A percentile compares a stretch with the other conserved stretches of the same genome.
Conservation (phyloP, 92 coral and sea anemone genomes). For the Porites rus region DNA sequence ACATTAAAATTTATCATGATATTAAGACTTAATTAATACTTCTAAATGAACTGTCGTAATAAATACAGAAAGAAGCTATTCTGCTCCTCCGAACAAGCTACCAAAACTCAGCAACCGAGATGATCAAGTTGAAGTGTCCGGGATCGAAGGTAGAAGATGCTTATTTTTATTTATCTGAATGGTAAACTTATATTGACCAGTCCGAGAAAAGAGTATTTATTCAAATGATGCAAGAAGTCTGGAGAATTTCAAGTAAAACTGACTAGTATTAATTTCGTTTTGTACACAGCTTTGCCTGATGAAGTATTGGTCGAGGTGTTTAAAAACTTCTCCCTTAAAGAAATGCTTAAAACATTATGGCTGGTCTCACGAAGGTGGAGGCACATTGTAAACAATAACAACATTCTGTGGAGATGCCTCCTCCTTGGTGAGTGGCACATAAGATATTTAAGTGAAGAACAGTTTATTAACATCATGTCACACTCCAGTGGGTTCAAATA, state of each 20-base stretch:
- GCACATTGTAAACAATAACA: conserved; percentile 50
- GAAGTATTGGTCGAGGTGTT: conserved; percentile 66
- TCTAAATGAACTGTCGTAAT: conserved; percentile 35
- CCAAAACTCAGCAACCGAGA: conserved; percentile 51
- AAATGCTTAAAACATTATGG: conserved; percentile 57
- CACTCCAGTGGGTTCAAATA: conserved; percentile 61
- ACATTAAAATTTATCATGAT: conserved; percentile 21
- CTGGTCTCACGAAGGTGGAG: conserved; percentile 57
- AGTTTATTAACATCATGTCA: conserved; percentile 20
- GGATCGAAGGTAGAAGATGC: conserved; percentile 47
- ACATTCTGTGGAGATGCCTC: conserved; percentile 56
- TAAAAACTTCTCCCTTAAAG: conserved; percentile 56
- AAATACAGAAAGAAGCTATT: conserved; percentile 38
- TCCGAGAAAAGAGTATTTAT: conserved; percentile 31
- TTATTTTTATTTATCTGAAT: conserved; percentile 44
- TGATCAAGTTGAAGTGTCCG: conserved; percentile 45
- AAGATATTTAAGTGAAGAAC: conserved; percentile 38
- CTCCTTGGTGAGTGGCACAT: conserved; percentile 63
- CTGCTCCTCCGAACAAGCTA: conserved; percentile 58
- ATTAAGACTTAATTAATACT: background rate
- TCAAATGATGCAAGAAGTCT: conserved; percentile 53
- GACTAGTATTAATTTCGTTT: conserved; percentile 59
- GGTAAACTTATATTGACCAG: conserved; percentile 50
- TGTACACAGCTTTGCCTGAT: conserved; percentile 65
- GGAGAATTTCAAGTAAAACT: conserved; percentile 40